A percentile compares a stretch with the other conserved stretches of the same genome.
phyloP scores from a whole-genome alignment of 2,797 vertebrate species.

The Muscicapa comitata region DNA sequence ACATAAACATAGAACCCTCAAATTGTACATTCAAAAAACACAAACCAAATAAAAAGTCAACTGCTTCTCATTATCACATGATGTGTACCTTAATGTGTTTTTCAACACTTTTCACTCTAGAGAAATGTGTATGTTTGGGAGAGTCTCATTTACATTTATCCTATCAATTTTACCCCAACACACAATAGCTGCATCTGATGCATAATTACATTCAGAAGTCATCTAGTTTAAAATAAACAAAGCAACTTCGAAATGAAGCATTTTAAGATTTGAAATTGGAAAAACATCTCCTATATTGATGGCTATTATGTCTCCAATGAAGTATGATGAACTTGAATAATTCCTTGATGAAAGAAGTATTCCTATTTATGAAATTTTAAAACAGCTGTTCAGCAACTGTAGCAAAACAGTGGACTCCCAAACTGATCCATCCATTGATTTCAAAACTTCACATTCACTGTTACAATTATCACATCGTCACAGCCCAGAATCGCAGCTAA shows the following conservation, averaged over 20 bases:
- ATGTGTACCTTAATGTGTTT: neutral
- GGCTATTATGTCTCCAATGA: neutral
- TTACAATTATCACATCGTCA: neutral
- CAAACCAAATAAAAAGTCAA: neutral
- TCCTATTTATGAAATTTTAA: neutral
- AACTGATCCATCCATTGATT: neutral
- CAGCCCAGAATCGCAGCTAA: neutral
- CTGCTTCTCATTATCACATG: neutral
- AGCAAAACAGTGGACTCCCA: neutral
- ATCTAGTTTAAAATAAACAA: neutral
- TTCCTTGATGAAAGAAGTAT: neutral
- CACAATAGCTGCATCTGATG: neutral
- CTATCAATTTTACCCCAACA: neutral
- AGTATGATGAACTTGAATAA: neutral
- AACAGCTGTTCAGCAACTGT: neutral
- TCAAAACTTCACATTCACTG: neutral
- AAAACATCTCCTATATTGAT: neutral
- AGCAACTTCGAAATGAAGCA: neutral
- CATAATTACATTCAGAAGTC: neutral
- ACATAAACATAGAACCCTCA: neutral
- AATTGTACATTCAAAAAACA: neutral
- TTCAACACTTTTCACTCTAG: neutral
- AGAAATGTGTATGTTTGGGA: neutral
- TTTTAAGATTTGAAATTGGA: neutral
- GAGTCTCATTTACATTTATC: neutral